Evolutionary conservation across 2,888 invertebrate species (phyloP).

Genomic region (Cartodere bifasciata): DNA sequence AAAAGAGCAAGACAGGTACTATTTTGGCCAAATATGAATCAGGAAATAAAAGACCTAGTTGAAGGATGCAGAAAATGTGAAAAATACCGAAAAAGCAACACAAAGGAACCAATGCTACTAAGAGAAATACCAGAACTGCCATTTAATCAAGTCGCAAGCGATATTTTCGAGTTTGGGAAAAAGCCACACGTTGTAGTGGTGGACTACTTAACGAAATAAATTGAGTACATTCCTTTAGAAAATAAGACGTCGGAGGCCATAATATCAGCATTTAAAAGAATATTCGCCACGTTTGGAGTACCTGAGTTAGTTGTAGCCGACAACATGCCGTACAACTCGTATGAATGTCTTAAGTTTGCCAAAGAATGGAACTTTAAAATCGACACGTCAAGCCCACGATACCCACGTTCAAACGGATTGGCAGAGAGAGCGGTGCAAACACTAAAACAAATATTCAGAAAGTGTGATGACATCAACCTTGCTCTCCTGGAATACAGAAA

Average conservation of each 20-base stretch:
- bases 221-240: conserved; percentile 14
- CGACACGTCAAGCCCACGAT: conserved; percentile 13
- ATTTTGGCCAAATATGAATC: conserved; percentile 11
- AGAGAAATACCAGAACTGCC: conserved; percentile 11
- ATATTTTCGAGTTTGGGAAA: conserved; percentile 11
- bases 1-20: conserved; percentile 5
- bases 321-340: conserved; percentile 14
- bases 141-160: conserved; percentile 14
- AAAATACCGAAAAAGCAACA: no score
- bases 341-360: conserved; percentile 13
- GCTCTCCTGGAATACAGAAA: no score
- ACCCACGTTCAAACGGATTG: conserved; percentile 15
- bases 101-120: conserved; percentile 11
- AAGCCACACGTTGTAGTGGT: conserved; percentile 16
- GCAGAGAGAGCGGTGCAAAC: conserved; percentile 12
- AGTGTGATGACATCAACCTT: no score
- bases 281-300: conserved; percentile 13
- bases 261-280: conserved; percentile 9
- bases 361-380: conserved; percentile 14
- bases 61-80: conserved; percentile 9
- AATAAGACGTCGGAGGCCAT: conserved; percentile 9
- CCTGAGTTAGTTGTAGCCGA: conserved; percentile 12
- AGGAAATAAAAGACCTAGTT: conserved; percentile 6
- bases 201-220: conserved; percentile 20
- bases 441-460: conserved; percentile 8